Evolutionary conservation across 2,888 invertebrate species (phyloP), one percentile per base, ranked within the genome.

Genomic region (Parelbella ahira): DNA sequence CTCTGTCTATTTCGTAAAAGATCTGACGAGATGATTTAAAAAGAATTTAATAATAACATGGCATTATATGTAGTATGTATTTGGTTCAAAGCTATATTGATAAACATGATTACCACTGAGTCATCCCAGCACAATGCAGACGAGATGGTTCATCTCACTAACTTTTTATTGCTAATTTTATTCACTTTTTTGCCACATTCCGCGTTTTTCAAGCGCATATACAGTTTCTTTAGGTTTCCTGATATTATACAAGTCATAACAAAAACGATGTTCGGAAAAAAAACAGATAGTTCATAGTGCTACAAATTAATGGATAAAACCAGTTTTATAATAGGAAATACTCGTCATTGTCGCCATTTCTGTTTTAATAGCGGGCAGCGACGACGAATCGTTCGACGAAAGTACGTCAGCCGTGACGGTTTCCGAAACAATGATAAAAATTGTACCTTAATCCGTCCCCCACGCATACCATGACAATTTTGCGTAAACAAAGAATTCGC

Each of bases 391-490:
- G 27, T 11, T 27, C 27, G 41, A 11, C 6, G 30, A 25, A 13
- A 33, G 32, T 27, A 27, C 27, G 13, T 33, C 3, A 29, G 20
- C 13, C 41, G 20, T 41, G 41, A 33, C 41, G 41, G 29, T 37
- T 33, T 41, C 27, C 29, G 43, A 34, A 45, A 27, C 34, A 37
- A 43, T 43, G 43, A 59, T 60, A 63, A 61, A 50, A 15, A 45
- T 49, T 36, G 41, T 44, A 54, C 56, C 58, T 53, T 63, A 76
- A 72, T 79, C 69, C 80, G 72, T 73, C 74, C 74, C 74, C 58
- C 64, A 46, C 50, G 53, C 53, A 39, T 49, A 47, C 67, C 56
- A 53, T 53, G 49, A 50, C 56, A 51, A 39, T 57, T 69, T 61
- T 54, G 63, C 68, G 68, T 63, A 60, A 63, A 62, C 60, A 54